phyloP scores from a whole-genome alignment of 2,113 vertebrate species.

The Ovibos moschatus region DNA sequence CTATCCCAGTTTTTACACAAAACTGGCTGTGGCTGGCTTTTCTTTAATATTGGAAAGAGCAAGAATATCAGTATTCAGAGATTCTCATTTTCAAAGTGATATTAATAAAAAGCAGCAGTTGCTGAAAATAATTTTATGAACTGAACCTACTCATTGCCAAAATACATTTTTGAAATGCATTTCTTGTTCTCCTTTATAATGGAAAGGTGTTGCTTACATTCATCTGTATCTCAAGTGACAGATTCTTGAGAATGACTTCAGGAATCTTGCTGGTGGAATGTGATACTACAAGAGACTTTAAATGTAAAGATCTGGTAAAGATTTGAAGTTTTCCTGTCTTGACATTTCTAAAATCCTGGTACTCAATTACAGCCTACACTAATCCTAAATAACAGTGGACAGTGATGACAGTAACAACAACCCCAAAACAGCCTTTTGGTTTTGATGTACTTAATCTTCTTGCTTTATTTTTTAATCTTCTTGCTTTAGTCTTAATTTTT shows the following conservation, averaged over 20 bases:
- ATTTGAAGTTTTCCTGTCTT: neutral
- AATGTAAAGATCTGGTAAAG: neutral
- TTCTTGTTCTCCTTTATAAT: neutral
- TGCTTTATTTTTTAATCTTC: neutral
- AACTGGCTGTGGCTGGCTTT: neutral
- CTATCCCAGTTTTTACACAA: neutral
- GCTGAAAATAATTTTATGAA: neutral
- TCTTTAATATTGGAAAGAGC: neutral
- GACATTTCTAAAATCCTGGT: neutral
- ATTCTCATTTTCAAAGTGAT: neutral
- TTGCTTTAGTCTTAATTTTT: neutral
- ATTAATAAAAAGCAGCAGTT: neutral
- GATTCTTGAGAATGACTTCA: neutral
- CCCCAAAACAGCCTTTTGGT: neutral
- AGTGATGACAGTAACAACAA: neutral
- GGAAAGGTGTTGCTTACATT: neutral
- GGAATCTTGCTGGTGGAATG: neutral
- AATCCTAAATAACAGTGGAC: neutral
- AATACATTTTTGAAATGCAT: neutral
- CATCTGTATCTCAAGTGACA: neutral
- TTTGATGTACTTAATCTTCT: neutral
- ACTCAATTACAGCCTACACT: neutral
- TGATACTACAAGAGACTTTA: neutral
- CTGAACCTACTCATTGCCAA: neutral
- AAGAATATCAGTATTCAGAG: neutral